Percentiles rank a stretch among this genome's conserved stretches.
Conservation (phyloP, 2,113 vertebrate species). For the Catharus bicknelli region DNA sequence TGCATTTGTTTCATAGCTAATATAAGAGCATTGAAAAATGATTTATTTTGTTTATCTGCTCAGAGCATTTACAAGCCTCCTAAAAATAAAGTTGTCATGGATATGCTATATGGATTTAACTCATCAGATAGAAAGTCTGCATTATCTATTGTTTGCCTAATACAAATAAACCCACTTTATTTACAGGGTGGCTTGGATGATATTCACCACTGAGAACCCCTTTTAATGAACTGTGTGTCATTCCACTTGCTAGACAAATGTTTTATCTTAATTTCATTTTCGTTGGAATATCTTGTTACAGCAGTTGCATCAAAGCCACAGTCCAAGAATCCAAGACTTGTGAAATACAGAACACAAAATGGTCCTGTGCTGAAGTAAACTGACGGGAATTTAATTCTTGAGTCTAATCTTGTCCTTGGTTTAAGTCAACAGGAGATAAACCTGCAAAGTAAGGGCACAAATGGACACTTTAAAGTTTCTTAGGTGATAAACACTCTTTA, state of each 20-base stretch:
- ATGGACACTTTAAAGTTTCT: not conserved
- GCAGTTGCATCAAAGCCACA: not conserved
- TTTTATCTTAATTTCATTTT: not conserved
- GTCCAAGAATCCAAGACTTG: not conserved
- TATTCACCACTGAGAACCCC: not conserved
- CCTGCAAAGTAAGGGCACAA: not conserved
- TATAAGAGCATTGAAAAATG: not conserved
- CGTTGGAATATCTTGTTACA: not conserved
- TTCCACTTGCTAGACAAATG: not conserved
- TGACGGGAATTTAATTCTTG: not conserved
- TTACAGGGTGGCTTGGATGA: not conserved
- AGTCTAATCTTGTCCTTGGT: conserved; percentile 19
- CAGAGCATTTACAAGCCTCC: not conserved
- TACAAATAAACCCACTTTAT: not conserved
- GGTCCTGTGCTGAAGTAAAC: not conserved
- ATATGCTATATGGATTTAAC: not conserved
- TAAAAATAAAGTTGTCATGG: not conserved
- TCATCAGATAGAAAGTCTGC: not conserved
- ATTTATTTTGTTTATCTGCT: not conserved
- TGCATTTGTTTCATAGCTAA: not conserved
- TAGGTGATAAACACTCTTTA: not conserved
- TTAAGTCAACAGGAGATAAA: conserved; percentile 32
- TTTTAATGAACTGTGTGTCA: not conserved
- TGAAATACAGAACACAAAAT: not conserved
- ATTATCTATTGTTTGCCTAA: not conserved